Percentiles rank a stretch among this genome's conserved stretches.
Evolutionary conservation across 1,140 invertebrate genomes (phyloP).

Genomic region (Euglossa dilemma): DNA sequence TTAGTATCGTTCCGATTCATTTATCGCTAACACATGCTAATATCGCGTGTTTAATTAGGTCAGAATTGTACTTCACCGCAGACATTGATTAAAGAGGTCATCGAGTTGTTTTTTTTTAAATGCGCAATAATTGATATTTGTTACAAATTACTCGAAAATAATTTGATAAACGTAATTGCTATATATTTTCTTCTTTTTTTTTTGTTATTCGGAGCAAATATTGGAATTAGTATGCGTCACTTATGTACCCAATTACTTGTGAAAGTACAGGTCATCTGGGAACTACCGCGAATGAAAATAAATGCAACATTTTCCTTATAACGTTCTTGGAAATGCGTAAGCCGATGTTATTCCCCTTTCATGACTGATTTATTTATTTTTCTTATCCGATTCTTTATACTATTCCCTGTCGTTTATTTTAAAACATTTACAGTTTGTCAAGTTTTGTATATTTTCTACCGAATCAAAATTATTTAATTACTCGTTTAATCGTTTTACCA

Average conservation of each 20-base stretch:
- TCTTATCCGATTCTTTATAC: too few species aligned
- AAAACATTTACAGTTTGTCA: too few species aligned
- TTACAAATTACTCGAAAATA: too few species aligned
- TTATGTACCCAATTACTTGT: not conserved
- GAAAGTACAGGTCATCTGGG: not conserved
- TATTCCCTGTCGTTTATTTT: too few species aligned
- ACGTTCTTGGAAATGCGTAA: not conserved
- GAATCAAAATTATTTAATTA: not conserved
- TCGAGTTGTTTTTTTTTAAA: too few species aligned
- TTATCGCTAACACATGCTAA: not conserved
- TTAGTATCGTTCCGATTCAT: not conserved
- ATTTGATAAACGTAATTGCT: too few species aligned
- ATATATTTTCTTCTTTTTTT: not conserved
- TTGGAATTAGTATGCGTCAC: not conserved
- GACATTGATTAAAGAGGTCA: too few species aligned
- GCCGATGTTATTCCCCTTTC: too few species aligned
- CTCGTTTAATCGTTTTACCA: accelerated
- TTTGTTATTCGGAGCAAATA: not conserved
- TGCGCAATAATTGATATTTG: too few species aligned
- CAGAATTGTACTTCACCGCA: too few species aligned
- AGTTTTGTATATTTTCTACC: not conserved
- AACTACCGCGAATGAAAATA: slow-evolving; percentile 10
- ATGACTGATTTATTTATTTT: too few species aligned
- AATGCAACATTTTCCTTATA: not conserved
- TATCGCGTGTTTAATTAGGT: not conserved